Evolutionary conservation across 2,888 invertebrate genomes (phyloP).

Genomic region (Physocephala rufipes): DNA sequence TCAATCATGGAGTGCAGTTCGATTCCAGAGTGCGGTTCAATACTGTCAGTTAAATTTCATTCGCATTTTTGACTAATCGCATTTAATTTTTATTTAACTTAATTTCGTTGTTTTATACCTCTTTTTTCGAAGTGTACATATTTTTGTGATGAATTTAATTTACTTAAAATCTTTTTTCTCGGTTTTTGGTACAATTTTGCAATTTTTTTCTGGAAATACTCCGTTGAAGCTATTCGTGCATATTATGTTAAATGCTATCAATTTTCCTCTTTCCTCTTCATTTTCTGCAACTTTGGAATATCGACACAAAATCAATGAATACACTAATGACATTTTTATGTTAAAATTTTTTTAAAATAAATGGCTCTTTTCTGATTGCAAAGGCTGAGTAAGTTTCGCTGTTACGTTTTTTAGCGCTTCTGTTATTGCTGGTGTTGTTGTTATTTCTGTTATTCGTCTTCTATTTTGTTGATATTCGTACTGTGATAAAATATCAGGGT

Average conservation of each 20-base stretch:
- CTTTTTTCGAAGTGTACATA: background rate
- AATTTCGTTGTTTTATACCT: too few species aligned
- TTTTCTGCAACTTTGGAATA: background rate
- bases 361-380: too few species aligned
- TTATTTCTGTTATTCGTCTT: background rate
- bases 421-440: slow-evolving; percentile 1
- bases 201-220: background rate
- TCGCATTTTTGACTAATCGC: too few species aligned
- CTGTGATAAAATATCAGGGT: background rate
- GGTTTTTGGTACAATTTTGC: background rate
- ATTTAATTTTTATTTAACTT: too few species aligned
- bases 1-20: too few species aligned
- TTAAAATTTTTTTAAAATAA: background rate
- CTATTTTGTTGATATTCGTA: background rate
- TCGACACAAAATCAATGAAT: background rate
- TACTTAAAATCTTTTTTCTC: background rate
- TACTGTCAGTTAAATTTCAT: too few species aligned
- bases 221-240: background rate
- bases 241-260: slow-evolving; percentile 26
- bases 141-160: background rate
- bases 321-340: background rate
- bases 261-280: slow-evolving; percentile 14
- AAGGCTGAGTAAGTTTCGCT: background rate
- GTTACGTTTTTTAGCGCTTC: background rate
- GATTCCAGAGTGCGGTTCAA: too few species aligned